Percentiles rank a stretch among this genome's conserved stretches.
Conservation (phyloP, 1,140 invertebrate species). For the Muscidifurax raptorellus region DNA sequence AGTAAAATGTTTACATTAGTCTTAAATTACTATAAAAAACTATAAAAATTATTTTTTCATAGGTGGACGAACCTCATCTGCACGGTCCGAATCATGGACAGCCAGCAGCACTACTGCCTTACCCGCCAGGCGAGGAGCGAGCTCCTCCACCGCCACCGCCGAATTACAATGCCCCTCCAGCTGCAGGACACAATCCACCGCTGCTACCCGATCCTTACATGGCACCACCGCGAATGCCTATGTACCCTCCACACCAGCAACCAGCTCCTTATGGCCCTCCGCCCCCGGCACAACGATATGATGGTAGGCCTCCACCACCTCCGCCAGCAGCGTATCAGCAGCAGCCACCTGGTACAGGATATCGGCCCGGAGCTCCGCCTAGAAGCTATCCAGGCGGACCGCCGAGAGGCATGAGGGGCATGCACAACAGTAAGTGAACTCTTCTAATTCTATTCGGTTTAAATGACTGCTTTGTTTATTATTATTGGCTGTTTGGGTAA, state of each 20-base stretch:
- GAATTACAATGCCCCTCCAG: slow-evolving; percentile 44
- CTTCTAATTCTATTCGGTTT: neutral
- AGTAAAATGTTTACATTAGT: neutral
- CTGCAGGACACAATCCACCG: slow-evolving; percentile 64
- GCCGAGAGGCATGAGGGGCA: slow-evolving; percentile 70
- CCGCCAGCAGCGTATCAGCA: slow-evolving; percentile 66
- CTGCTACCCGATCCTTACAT: slow-evolving; percentile 72
- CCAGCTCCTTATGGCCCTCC: slow-evolving; percentile 62
- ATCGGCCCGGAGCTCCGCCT: slow-evolving; percentile 67
- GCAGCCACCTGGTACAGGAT: slow-evolving; percentile 56
- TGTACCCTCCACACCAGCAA: slow-evolving; percentile 68
- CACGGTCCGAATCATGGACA: slow-evolving; percentile 64
- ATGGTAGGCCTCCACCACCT: slow-evolving; percentile 63
- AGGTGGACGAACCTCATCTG: slow-evolving; percentile 73
- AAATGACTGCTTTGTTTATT: neutral
- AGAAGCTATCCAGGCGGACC: slow-evolving; percentile 70
- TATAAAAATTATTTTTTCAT: slow-evolving; percentile 38
- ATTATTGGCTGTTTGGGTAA: neutral
- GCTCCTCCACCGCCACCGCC: slow-evolving; percentile 70
- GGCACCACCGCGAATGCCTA: slow-evolving; percentile 70
- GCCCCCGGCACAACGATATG: slow-evolving; percentile 67
- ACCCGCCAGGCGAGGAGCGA: slow-evolving; percentile 73
- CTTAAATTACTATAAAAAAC: neutral
- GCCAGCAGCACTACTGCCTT: slow-evolving; percentile 66
- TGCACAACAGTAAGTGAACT: slow-evolving; percentile 62